These are phyloP conservation scores for Cheilosia soror DNA, from an alignment of 2,888 invertebrate genomes.

Conservation along the genomic window DNA sequence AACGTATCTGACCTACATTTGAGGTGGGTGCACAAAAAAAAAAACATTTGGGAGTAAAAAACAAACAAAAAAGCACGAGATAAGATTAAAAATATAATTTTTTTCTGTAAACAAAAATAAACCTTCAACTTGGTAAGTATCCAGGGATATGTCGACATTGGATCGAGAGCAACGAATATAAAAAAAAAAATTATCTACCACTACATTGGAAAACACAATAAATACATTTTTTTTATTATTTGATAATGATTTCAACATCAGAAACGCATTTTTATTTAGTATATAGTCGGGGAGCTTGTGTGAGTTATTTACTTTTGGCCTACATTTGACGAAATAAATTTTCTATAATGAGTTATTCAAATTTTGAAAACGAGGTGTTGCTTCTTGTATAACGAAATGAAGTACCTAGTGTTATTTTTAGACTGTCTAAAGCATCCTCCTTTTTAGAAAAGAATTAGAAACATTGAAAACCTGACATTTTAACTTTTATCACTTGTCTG, in stretches of 20 bases:
- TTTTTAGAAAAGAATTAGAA: no score
- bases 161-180: conserved; percentile 63
- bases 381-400: neutral
- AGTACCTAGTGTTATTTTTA: no score
- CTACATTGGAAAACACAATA: conserved; percentile 29
- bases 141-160: conserved; percentile 80
- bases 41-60: conserved; percentile 17
- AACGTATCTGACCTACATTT: conserved; percentile 71
- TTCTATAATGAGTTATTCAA: conserved; percentile 13
- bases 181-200: conserved; percentile 54
- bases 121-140: conserved; percentile 82
- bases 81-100: conserved; percentile 73
- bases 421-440: no score
- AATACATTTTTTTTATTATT: conserved; percentile 18
- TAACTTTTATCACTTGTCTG: no score
- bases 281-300: neutral
- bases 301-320: conserved; percentile 31
- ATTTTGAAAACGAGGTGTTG: neutral
- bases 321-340: conserved; percentile 34
- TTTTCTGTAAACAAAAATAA: conserved; percentile 81
- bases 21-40: conserved; percentile 47
- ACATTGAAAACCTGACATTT: no score
- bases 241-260: conserved; percentile 47
- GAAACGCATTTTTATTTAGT: conserved; percentile 55
- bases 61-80: conserved; percentile 48